These are phyloP conservation scores for Manis javanica DNA, from an alignment of 2,797 vertebrate species.

Conservation along the genomic window DNA sequence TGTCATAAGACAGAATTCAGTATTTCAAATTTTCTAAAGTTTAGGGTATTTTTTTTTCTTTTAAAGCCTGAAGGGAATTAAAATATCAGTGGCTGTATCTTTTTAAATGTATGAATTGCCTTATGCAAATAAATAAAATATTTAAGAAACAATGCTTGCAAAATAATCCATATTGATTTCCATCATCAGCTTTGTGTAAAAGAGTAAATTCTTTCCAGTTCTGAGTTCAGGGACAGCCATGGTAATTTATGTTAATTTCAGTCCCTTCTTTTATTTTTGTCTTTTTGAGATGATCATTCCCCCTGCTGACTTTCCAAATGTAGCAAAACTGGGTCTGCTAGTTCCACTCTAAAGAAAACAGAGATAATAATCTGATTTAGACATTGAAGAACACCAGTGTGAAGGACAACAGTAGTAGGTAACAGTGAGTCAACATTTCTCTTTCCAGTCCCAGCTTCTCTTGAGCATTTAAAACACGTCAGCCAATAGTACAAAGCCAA, in stretches of 20 bases:
- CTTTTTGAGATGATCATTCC: constrained; percentile 62
- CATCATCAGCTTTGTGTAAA: neutral
- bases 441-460: constrained; percentile 44
- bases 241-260: constrained; percentile 67
- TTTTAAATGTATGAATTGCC: neutral
- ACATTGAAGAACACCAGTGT: constrained; percentile 23
- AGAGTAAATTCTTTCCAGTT: constrained; percentile 22
- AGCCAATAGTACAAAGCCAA: constrained; percentile 71
- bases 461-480: constrained; percentile 68
- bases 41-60: neutral
- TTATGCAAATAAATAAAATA: constrained; percentile 67
- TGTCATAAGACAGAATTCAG: neutral
- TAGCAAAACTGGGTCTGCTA: constrained; percentile 32
- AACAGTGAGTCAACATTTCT: constrained; percentile 55
- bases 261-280: constrained; percentile 15
- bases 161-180: constrained; percentile 66
- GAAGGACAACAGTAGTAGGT: constrained; percentile 23
- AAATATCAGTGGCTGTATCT: neutral
- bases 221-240: constrained; percentile 25
- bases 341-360: constrained; percentile 71
- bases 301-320: constrained; percentile 74
- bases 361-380: constrained; percentile 74
- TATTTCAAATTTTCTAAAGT: constrained; percentile 64
- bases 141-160: neutral
- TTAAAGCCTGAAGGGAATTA: constrained; percentile 36